phyloP scores from a whole-genome alignment of 2,113 vertebrate genomes.

The Pantherophis guttatus region DNA sequence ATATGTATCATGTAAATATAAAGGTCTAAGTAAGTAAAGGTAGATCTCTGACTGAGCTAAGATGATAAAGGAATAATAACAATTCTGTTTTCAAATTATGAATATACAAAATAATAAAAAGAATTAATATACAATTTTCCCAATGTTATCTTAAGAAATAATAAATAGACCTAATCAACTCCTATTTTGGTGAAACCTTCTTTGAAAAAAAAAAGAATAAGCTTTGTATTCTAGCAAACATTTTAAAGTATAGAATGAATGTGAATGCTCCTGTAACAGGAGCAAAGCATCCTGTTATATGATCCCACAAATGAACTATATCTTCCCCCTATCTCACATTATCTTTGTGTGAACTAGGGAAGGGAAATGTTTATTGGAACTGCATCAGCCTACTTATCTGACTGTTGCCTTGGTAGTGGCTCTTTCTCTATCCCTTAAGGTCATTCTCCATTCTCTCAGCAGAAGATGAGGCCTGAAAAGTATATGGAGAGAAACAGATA shows the following conservation, averaged over 20 bases:
- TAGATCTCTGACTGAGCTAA: background rate
- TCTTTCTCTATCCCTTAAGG: background rate
- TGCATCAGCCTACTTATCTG: background rate
- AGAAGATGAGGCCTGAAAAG: background rate
- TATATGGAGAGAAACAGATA: background rate
- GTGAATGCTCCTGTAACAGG: background rate
- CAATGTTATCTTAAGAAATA: background rate
- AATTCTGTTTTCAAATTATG: background rate
- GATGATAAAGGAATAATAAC: background rate
- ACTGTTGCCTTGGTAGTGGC: background rate
- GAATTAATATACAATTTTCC: background rate
- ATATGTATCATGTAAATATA: background rate
- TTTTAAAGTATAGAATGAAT: background rate
- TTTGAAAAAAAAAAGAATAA: background rate
- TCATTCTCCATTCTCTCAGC: background rate
- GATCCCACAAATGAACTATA: background rate
- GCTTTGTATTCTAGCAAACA: background rate
- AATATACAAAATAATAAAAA: background rate
- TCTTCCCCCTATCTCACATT: background rate
- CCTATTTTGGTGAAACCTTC: background rate
- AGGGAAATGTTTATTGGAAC: background rate
- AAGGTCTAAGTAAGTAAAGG: background rate
- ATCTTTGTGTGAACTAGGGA: background rate
- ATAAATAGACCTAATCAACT: background rate
- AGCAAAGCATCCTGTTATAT: background rate